phyloP scores from a whole-genome alignment of 2,888 invertebrate genomes.

The Tetranychus truncatus region DNA sequence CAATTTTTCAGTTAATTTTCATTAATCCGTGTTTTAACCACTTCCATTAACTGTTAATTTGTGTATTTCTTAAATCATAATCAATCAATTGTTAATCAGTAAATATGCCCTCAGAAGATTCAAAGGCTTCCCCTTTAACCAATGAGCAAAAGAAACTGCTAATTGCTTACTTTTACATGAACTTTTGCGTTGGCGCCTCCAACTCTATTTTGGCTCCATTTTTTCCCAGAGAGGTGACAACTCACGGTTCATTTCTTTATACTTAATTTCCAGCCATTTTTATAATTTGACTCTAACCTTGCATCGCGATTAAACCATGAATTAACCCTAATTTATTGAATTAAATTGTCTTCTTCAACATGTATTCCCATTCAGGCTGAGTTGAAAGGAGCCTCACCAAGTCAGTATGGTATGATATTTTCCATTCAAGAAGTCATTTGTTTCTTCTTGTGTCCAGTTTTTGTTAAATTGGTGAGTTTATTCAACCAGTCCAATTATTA shows the following conservation, averaged over 20 bases:
- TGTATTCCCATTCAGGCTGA: neutral
- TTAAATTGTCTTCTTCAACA: neutral
- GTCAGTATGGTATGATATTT: slow-evolving; percentile 4
- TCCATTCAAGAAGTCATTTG: neutral
- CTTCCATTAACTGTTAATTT: neutral
- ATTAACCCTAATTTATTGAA: neutral
- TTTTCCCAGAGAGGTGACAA: slow-evolving; percentile 12
- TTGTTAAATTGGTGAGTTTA: slow-evolving; percentile 10
- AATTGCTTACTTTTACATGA: slow-evolving; percentile 9
- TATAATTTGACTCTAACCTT: too few species aligned
- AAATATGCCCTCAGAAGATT: neutral
- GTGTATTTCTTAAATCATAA: neutral
- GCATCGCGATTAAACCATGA: too few species aligned
- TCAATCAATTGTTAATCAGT: neutral
- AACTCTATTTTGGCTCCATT: slow-evolving; percentile 13
- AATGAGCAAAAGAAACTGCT: neutral
- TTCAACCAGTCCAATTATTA: neutral
- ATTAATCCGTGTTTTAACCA: too few species aligned
- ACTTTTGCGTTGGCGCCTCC: slow-evolving; percentile 15
- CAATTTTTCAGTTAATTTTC: too few species aligned
- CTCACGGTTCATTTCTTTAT: neutral
- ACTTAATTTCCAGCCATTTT: neutral
- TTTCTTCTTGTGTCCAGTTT: slow-evolving; percentile 5
- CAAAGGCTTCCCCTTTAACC: neutral
- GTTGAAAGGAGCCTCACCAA: neutral